A percentile compares a stretch with the other conserved stretches of the same genome.
Evolutionary conservation across 2,797 vertebrate genomes (phyloP).

Genomic region (Knipowitschia caucasica): DNA sequence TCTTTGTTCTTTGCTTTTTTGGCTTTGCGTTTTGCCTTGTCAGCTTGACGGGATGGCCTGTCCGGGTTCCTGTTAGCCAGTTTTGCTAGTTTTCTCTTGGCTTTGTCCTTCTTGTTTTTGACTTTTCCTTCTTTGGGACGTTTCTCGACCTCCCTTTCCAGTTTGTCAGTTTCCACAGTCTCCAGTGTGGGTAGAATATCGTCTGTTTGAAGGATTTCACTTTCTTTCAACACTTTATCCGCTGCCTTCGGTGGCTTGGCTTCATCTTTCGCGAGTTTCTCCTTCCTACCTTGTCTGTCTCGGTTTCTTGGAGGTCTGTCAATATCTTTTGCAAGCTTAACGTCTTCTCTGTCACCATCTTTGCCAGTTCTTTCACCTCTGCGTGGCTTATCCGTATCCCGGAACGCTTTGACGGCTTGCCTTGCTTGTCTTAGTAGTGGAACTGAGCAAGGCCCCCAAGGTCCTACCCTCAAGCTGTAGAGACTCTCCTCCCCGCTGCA

Average conservation of each 20-base stretch:
- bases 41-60: slow-evolving; percentile 47
- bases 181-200: slow-evolving; percentile 33
- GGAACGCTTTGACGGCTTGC: slow-evolving; percentile 60
- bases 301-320: slow-evolving; percentile 17
- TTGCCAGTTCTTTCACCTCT: slow-evolving; percentile 21
- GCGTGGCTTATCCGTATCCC: slow-evolving; percentile 26
- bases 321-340: slow-evolving; percentile 59
- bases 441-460: slow-evolving; percentile 83
- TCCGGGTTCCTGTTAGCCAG: slow-evolving; percentile 46
- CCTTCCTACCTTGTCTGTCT: slow-evolving; percentile 29
- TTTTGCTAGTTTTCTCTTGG: slow-evolving; percentile 43
- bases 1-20: slow-evolving; percentile 74
- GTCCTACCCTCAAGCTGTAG: slow-evolving; percentile 86
- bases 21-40: slow-evolving; percentile 53
- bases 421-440: slow-evolving; percentile 76
- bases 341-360: slow-evolving; percentile 21
- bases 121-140: slow-evolving; percentile 31
- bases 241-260: slow-evolving; percentile 17
- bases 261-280: slow-evolving; percentile 57
- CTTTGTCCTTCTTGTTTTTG: slow-evolving; percentile 38
- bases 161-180: slow-evolving; percentile 3
- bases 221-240: slow-evolving; percentile 29
- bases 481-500: slow-evolving; percentile 82
- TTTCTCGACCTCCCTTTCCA: slow-evolving; percentile 24
- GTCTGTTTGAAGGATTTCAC: slow-evolving; percentile 18